Evolutionary conservation across 2,797 vertebrate species (phyloP).

Genomic region (Pagetopsis macropterus): DNA sequence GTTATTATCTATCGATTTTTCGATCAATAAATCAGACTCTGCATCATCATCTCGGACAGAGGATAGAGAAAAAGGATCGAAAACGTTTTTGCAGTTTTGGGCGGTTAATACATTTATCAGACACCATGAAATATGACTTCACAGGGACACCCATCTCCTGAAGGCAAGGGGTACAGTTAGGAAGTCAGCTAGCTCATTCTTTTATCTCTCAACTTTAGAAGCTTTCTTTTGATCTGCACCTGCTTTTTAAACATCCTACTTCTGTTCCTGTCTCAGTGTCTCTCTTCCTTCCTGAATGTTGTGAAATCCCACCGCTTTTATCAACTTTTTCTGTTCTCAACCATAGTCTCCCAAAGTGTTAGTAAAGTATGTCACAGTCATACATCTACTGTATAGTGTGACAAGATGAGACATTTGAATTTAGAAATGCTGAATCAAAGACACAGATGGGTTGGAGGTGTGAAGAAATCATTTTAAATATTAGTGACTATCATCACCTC

Average conservation of each 20-base stretch:
- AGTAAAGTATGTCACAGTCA: not conserved
- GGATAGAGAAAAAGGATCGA: constrained; percentile 5
- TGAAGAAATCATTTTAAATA: not conserved
- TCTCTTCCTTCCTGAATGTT: constrained; percentile 9
- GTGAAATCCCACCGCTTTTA: constrained; percentile 33
- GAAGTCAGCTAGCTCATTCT: constrained; percentile 1
- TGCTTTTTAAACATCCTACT: constrained; percentile 33
- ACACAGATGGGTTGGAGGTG: not conserved
- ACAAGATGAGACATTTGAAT: constrained; percentile 17
- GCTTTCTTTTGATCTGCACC: constrained; percentile 39
- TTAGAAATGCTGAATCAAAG: constrained; percentile 28
- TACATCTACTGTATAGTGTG: not conserved
- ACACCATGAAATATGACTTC: constrained; percentile 40
- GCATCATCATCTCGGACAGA: constrained; percentile 22
- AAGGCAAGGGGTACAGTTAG: not conserved
- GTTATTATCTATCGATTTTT: constrained; percentile 33
- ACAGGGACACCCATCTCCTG: constrained; percentile 47
- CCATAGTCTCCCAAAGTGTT: constrained; percentile 2
- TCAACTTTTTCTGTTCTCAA: constrained; percentile 4
- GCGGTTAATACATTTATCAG: constrained; percentile 20
- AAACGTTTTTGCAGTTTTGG: constrained; percentile 12
- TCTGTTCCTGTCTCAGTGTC: constrained; percentile 25
- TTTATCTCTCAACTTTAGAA: constrained; percentile 23
- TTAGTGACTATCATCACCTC: constrained; percentile 13
- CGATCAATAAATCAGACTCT: constrained; percentile 28